Percentiles rank a stretch among this genome's conserved stretches.
phyloP scores from a whole-genome alignment of 2,113 vertebrate genomes.

The Rhizomys pruinosus region DNA sequence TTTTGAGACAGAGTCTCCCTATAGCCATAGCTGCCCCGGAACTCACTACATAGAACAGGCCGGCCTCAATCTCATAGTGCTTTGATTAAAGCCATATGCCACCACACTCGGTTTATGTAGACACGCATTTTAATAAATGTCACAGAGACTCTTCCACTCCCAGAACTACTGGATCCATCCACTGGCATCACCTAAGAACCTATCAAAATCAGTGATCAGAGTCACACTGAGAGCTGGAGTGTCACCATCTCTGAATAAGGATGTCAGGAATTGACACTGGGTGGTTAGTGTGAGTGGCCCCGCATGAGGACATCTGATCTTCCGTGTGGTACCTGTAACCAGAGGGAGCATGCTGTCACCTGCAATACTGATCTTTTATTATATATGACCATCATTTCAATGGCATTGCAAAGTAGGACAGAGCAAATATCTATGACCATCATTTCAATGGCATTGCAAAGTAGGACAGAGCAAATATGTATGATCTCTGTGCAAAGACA shows the following conservation, averaged over 20 bases:
- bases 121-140: not conserved
- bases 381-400: not conserved
- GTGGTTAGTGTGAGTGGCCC: not conserved
- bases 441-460: not conserved
- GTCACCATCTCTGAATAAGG: not conserved
- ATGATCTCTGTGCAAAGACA: not conserved
- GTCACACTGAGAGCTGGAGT: not conserved
- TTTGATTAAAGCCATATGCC: no score
- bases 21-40: no score
- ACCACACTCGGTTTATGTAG: no score
- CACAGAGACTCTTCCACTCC: not conserved
- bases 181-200: not conserved
- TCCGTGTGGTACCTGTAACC: accelerated
- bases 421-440: no score
- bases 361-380: not conserved
- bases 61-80: no score
- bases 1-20: no score
- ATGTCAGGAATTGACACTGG: not conserved
- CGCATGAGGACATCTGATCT: accelerated
- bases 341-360: accelerated
- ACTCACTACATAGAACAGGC: no score
- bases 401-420: no score
- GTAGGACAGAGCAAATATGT: not conserved
- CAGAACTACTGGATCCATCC: not conserved
- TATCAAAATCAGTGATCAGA: not conserved